Conservation (phyloP, 1,140 invertebrate genomes). For the Papilio glaucus region DNA sequence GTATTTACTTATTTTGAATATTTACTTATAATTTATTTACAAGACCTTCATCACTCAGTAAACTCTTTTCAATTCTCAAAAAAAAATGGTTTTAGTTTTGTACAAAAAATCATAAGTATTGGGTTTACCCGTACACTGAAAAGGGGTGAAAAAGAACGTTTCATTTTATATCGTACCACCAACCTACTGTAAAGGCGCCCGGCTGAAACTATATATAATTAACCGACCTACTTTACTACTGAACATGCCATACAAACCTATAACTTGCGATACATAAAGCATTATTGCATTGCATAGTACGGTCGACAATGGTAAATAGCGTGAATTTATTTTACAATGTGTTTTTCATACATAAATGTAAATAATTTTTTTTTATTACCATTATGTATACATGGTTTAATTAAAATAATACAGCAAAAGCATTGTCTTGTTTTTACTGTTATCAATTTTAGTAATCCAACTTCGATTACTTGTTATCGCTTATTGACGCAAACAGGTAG, state of each 20-base stretch:
- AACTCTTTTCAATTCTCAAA: too few relatives aligned
- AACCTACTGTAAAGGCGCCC: not conserved
- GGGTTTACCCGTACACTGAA: not conserved
- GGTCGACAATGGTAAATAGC: not conserved
- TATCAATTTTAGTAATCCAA: slow-evolving; percentile 46
- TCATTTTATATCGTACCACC: not conserved
- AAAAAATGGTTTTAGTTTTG: not conserved
- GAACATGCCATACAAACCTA: not conserved
- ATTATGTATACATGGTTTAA: not conserved
- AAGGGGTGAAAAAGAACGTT: not conserved
- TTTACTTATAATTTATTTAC: too few relatives aligned
- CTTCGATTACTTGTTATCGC: slow-evolving; percentile 47
- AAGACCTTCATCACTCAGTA: too few relatives aligned
- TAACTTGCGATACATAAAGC: not conserved
- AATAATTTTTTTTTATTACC: not conserved
- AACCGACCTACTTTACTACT: slow-evolving; percentile 27
- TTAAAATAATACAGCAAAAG: not conserved
- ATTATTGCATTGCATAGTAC: not conserved
- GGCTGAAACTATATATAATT: slow-evolving; percentile 22
- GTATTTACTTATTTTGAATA: too few relatives aligned
- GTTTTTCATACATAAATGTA: not conserved
- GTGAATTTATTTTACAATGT: not conserved
- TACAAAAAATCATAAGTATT: not conserved
- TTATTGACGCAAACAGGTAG: slow-evolving; percentile 38
- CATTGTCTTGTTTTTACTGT: slow-evolving; percentile 22